Conservation (phyloP, 2,888 invertebrate genomes). For the Andrena praecox region DNA sequence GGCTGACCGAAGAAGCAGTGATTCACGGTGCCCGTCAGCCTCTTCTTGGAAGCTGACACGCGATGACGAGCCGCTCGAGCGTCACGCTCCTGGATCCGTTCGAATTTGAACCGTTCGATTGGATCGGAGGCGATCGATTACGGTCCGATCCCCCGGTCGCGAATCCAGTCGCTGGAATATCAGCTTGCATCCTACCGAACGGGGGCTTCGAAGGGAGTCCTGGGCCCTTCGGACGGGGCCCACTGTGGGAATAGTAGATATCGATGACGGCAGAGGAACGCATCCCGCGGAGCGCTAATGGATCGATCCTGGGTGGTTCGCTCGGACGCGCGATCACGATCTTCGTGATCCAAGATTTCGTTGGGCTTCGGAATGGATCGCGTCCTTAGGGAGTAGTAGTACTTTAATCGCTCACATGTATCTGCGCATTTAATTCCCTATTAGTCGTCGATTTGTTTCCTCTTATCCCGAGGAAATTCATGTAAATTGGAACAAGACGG, state of each 20-base stretch:
- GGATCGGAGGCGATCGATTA: background rate
- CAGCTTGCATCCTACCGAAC: constrained; percentile 16
- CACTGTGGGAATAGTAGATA: constrained; percentile 78
- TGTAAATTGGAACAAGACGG: too few relatives aligned
- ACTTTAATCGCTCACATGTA: too few relatives aligned
- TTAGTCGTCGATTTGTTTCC: too few relatives aligned
- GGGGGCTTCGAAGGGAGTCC: constrained; percentile 64
- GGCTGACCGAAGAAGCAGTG: constrained; percentile 38
- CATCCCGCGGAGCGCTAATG: constrained; percentile 83
- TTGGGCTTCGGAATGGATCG: background rate
- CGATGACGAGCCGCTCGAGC: background rate
- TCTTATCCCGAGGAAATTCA: too few relatives aligned
- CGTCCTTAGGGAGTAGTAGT: too few relatives aligned
- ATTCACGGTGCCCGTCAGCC: constrained; percentile 47
- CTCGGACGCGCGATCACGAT: constrained; percentile 70
- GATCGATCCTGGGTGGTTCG: constrained; percentile 83
- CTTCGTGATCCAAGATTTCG: constrained; percentile 44
- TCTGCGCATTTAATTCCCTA: too few relatives aligned
- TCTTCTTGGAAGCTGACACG: constrained; percentile 29
- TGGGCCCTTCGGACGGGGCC: constrained; percentile 53
- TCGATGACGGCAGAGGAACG: constrained; percentile 80
- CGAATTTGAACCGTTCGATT: background rate
- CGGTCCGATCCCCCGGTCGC: background rate
- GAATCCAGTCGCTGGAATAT: constrained; percentile 30
- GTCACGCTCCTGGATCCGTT: background rate